Evolutionary conservation across 2,888 invertebrate genomes (phyloP).

Genomic region (Caprella mutica): DNA sequence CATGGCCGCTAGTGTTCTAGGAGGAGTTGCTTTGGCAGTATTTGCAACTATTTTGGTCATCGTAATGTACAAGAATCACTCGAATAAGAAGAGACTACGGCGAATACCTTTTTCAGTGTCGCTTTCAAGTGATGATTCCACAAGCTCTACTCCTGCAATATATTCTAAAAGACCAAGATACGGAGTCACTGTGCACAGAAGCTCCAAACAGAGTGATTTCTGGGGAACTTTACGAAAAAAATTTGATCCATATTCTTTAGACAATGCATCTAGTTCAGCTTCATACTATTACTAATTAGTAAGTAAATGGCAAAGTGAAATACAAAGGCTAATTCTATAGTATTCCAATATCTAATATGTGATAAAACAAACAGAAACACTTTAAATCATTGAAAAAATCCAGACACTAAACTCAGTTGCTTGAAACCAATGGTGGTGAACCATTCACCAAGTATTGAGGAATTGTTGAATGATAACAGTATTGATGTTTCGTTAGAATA

Average conservation of each 20-base stretch:
- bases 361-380: too few species aligned
- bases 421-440: too few species aligned
- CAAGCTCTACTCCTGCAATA: constrained; percentile 22
- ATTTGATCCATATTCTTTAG: constrained; percentile 29
- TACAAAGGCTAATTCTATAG: too few species aligned
- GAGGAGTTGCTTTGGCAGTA: constrained; percentile 28
- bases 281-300: constrained; percentile 4
- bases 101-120: constrained; percentile 17
- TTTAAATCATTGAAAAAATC: too few species aligned
- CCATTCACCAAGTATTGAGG: too few species aligned
- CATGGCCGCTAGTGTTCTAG: constrained; percentile 29
- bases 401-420: too few species aligned
- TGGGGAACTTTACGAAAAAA: constrained; percentile 29
- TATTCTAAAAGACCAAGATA: constrained; percentile 21
- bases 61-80: constrained; percentile 27
- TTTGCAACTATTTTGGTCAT: constrained; percentile 30
- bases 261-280: constrained; percentile 10
- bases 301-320: neutral
- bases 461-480: too few species aligned
- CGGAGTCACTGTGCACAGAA: constrained; percentile 7
- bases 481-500: too few species aligned
- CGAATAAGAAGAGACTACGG: constrained; percentile 6
- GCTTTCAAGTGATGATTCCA: constrained; percentile 24
- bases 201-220: constrained; percentile 18
- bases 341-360: too few species aligned